Percentiles rank a stretch among this genome's conserved stretches.
Conservation (phyloP, 2,888 invertebrate genomes). For the Drosophila demipolita region DNA sequence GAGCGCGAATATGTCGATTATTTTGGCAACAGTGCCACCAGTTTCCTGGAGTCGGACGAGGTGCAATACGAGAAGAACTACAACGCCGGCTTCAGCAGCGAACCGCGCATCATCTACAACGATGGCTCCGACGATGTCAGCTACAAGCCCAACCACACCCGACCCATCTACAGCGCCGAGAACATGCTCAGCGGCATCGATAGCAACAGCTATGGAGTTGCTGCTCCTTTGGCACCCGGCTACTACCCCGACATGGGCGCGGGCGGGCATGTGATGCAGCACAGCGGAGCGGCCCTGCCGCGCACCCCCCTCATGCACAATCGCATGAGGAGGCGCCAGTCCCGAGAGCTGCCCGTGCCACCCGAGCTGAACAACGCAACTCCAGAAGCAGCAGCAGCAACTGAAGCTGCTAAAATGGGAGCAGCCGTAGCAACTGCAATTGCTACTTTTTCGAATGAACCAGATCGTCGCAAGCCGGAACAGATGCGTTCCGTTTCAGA, state of each 20-base stretch:
- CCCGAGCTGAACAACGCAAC: conserved; percentile 57
- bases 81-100: conserved; percentile 82
- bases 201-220: conserved; percentile 30
- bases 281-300: conserved; percentile 72
- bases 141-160: conserved; percentile 61
- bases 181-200: conserved; percentile 63
- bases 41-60: conserved; percentile 83
- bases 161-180: conserved; percentile 81
- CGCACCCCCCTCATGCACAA: conserved; percentile 82
- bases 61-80: conserved; percentile 83
- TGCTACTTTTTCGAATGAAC: not conserved
- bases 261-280: conserved; percentile 39
- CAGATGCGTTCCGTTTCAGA: conserved; percentile 84
- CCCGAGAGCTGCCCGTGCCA: conserved; percentile 77
- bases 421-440: not conserved
- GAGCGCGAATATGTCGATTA: conserved; percentile 82
- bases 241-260: conserved; percentile 57
- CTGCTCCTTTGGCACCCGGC: conserved; percentile 31
- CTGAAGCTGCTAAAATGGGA: not conserved
- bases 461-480: conserved; percentile 82
- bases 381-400: not conserved
- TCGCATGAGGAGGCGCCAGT: conserved; percentile 78
- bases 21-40: conserved; percentile 79
- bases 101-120: conserved; percentile 83
- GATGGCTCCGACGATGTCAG: conserved; percentile 77